phyloP scores from a whole-genome alignment of 1,140 invertebrate species.

The Tetranychus cinnabarinus region DNA sequence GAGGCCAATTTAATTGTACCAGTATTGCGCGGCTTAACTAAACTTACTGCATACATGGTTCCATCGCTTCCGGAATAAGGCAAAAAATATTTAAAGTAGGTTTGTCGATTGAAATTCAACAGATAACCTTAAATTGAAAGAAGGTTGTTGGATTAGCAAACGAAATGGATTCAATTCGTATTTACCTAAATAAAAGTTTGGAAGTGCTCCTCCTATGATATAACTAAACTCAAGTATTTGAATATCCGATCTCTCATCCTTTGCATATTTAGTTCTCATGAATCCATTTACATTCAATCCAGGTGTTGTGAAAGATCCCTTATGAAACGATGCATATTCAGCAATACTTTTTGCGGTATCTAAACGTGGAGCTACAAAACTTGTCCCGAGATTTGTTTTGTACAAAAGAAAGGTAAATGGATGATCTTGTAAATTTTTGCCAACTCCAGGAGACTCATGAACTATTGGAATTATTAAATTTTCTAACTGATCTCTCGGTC shows the following conservation, averaged over 20 bases:
- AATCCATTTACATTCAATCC: background rate
- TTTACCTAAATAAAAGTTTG: background rate
- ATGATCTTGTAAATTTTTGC: constrained; percentile 24
- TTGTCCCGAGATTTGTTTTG: background rate
- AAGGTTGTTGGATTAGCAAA: background rate
- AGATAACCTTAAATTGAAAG: background rate
- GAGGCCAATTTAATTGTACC: background rate
- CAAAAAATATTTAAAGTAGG: background rate
- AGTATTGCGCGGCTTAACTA: background rate
- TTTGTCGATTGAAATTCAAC: background rate
- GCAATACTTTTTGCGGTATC: background rate
- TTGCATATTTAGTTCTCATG: background rate
- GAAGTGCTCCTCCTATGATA: background rate
- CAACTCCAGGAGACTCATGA: constrained; percentile 20
- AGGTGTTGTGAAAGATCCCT: background rate
- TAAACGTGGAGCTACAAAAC: background rate
- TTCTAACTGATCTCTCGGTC: too few relatives aligned
- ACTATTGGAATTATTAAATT: constrained; percentile 18
- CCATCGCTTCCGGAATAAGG: background rate
- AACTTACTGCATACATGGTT: background rate
- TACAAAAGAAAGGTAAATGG: background rate
- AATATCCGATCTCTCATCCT: background rate
- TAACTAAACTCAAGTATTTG: background rate
- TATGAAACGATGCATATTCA: background rate
- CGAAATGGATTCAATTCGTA: background rate